A percentile compares a stretch with the other conserved stretches of the same genome.
phyloP scores from a whole-genome alignment of 2,888 invertebrate species.

The Zelleria hepariella region DNA sequence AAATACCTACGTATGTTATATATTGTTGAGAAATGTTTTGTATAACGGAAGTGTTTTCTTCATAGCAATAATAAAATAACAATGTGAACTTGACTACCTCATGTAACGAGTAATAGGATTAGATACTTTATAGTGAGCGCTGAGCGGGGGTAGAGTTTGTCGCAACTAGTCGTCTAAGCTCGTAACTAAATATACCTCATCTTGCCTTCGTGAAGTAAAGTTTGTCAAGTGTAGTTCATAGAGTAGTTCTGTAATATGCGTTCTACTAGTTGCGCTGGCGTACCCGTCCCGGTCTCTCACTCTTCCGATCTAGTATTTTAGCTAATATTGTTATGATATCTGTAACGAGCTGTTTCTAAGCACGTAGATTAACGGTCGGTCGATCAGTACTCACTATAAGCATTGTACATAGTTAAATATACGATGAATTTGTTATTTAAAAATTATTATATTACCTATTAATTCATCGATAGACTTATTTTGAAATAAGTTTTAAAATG shows the following conservation, averaged over 20 bases:
- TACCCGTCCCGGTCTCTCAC: constrained; percentile 11
- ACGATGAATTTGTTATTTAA: constrained; percentile 65
- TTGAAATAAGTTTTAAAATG: constrained; percentile 54
- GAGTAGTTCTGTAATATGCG: neutral
- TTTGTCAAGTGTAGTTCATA: constrained; percentile 1
- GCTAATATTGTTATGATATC: constrained; percentile 30
- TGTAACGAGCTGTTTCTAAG: constrained; percentile 42
- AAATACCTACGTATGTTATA: constrained; percentile 34
- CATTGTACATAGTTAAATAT: constrained; percentile 55
- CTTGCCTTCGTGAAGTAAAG: constrained; percentile 36
- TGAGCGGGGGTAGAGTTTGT: constrained; percentile 27
- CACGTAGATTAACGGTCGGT: constrained; percentile 47
- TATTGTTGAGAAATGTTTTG: constrained; percentile 50
- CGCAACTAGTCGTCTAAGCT: constrained; percentile 2
- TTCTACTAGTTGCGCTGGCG: constrained; percentile 10
- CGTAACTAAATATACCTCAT: constrained; percentile 23
- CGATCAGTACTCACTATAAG: constrained; percentile 41
- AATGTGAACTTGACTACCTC: constrained; percentile 64
- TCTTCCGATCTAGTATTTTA: constrained; percentile 11
- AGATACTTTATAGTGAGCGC: constrained; percentile 32
- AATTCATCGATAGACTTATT: constrained; percentile 62
- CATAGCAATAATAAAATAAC: constrained; percentile 49
- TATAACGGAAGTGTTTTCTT: constrained; percentile 51
- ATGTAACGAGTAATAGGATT: constrained; percentile 52
- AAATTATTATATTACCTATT: constrained; percentile 58